Base-by-base conservation (phyloP, 2,888 invertebrate species). In the Euzetes globulus region DNA sequence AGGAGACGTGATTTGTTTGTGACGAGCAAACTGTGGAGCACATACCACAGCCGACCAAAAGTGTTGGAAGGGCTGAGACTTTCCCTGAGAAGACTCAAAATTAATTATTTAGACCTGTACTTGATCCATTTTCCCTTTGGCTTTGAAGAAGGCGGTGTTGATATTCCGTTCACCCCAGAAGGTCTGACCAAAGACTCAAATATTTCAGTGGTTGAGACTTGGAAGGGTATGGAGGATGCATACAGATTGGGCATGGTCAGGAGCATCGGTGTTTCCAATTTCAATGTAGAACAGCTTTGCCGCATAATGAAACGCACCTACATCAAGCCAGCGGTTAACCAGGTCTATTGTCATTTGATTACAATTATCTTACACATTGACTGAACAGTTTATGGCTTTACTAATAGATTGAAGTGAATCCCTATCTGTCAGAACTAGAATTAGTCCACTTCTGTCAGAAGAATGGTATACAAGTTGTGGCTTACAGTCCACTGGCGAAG, bases 391-490 rank as follows among this genome's bases (percentile, higher is more conserved):
- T 5, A 47, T 47, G 13, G 13, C 15, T 9, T 3, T 27, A 11
- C 3, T 11, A 55, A 55, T 11, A 58, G 65, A 65, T 65, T 37
- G 65, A 65, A 65, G n/a, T 33, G 11, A 33, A 65, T 65, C 65
- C 65, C 1, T 65, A 65, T 41, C n/a, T 65, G 5, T 85, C 86
- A 0, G 88, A 88, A 75, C 91, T 97, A 74, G 95, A 94, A 80
- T 99, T 99, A 0, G 89, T 95, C 74, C 87, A 87, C 0, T 93
- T 90, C 81, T 98, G 97, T 81, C 91, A 95, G 81, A 94, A 92
- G 82, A 94, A 96, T 84, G 94, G 94, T n/a, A 65, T 65, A 29
- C n/a, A 17, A 17, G 37, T 65, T 1, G 19, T 17, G 1, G 65
- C 65, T 9, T 65, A 65, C 29, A 65, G 65, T 65, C 65, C 65